Conservation (phyloP, 1,140 invertebrate genomes). For the Caerostris extrusa region DNA sequence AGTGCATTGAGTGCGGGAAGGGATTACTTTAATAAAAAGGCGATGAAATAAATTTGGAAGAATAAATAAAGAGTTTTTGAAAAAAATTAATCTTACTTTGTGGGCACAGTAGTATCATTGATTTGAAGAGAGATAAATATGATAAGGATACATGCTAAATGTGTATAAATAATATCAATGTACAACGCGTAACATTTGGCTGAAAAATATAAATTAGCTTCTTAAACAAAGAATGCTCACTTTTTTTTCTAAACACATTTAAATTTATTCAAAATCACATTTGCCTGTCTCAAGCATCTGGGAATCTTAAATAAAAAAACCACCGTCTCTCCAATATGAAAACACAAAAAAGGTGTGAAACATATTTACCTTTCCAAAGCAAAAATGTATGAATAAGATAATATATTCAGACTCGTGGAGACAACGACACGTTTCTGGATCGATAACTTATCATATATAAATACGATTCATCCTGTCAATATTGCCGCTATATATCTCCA, state of each 20-base stretch:
- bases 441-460: constrained; percentile 43
- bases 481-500: not conserved
- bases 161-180: no score
- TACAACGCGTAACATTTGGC: no score
- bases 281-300: not conserved
- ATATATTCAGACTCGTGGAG: not conserved
- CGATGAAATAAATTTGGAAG: no score
- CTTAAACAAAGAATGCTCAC: not conserved
- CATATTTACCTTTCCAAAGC: not conserved
- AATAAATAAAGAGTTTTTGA: no score
- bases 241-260: not conserved
- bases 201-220: no score
- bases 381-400: not conserved
- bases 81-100: not conserved
- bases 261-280: constrained; percentile 2
- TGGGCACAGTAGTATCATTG: no score
- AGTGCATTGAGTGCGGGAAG: no score
- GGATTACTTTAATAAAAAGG: no score
- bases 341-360: constrained; percentile 29
- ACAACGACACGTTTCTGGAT: not conserved
- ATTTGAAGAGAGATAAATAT: no score
- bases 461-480: constrained; percentile 26
- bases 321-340: not conserved
- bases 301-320: constrained; percentile 27
- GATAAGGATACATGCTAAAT: no score